phyloP scores from a whole-genome alignment of 2,113 vertebrate species.

The Gobiocypris rarus region DNA sequence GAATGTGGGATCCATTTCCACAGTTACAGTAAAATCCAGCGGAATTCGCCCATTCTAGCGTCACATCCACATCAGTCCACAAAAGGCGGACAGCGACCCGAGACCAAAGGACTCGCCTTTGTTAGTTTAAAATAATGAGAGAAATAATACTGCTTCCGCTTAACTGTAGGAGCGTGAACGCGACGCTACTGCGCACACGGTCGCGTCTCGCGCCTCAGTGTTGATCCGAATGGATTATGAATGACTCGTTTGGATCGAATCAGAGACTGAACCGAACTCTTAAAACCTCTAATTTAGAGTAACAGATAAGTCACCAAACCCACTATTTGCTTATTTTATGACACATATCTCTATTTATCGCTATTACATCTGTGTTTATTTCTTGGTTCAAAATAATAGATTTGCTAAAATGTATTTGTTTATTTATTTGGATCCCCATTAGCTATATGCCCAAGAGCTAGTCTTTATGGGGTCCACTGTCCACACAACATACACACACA shows the following conservation, averaged over 20 bases:
- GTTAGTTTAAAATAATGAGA: background rate
- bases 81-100: background rate
- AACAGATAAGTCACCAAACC: background rate
- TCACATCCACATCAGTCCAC: constrained; percentile 47
- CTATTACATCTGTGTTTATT: too few species aligned
- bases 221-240: background rate
- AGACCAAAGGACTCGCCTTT: background rate
- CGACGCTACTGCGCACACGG: constrained; percentile 39
- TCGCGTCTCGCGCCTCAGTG: constrained; percentile 51
- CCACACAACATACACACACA: too few species aligned
- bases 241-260: background rate
- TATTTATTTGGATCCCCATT: too few species aligned
- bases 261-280: background rate
- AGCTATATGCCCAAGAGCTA: too few species aligned
- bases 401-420: too few species aligned
- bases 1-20: constrained; percentile 69
- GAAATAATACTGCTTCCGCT: background rate
- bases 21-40: constrained; percentile 63
- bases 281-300: too few species aligned
- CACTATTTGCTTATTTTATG: background rate
- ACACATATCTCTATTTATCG: too few species aligned
- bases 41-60: constrained; percentile 71
- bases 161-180: background rate
- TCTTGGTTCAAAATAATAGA: too few species aligned
- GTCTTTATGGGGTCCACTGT: too few species aligned